Percentiles rank a stretch among this genome's conserved stretches.
Evolutionary conservation across 2,888 invertebrate species (phyloP).

Genomic region (Lithophane socia): DNA sequence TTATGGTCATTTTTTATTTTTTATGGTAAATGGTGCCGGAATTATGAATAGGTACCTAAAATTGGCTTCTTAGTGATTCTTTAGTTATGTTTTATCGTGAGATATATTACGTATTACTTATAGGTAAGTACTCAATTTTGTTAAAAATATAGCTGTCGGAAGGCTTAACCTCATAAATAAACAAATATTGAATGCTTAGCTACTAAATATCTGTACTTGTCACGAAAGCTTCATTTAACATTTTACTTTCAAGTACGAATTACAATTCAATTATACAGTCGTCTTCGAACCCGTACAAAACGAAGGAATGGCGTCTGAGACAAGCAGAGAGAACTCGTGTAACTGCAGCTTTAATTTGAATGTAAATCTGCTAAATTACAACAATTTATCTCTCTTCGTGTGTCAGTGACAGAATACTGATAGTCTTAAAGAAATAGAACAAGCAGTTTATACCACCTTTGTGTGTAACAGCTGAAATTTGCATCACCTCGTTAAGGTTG

Average conservation of each 20-base stretch:
- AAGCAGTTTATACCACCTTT: conserved; percentile 68
- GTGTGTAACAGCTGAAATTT: conserved; percentile 68
- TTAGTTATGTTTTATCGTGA: background rate
- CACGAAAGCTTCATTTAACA: background rate
- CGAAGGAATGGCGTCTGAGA: conserved; percentile 25
- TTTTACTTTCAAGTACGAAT: conserved; percentile 18
- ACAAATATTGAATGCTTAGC: background rate
- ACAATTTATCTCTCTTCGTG: conserved; percentile 57
- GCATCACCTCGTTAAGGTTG: conserved; percentile 66
- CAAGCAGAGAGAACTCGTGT: conserved; percentile 20
- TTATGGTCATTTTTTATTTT: conserved; percentile 14
- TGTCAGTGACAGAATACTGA: conserved; percentile 58
- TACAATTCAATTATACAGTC: conserved; percentile 27
- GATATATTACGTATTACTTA: too few species aligned
- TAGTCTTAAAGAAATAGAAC: conserved; percentile 68
- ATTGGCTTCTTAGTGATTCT: background rate
- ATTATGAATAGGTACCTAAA: background rate
- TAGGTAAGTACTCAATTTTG: background rate
- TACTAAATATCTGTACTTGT: background rate
- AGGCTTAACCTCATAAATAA: background rate
- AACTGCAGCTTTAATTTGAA: conserved; percentile 47
- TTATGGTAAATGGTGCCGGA: background rate
- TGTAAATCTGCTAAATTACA: conserved; percentile 57
- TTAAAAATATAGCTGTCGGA: background rate
- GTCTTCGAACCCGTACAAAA: background rate